Conservation (phyloP, 2,113 vertebrate genomes). For the Anguilla japonica region DNA sequence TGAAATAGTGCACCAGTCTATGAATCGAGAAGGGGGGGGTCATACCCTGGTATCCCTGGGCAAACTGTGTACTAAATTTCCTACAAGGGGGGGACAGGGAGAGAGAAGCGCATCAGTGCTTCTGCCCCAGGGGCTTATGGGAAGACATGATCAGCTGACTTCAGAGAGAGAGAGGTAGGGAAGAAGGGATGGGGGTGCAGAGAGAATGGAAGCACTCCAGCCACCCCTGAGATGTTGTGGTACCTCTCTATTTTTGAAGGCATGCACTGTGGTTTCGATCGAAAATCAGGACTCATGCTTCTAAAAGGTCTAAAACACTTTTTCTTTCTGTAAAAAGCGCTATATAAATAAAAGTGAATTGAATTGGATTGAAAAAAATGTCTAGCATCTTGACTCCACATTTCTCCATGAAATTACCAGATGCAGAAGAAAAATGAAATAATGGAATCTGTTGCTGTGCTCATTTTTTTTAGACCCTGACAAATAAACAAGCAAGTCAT, state of each 20-base stretch:
- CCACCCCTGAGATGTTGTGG: neutral
- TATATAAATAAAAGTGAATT: no score
- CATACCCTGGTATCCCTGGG: constrained; percentile 56
- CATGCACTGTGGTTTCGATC: neutral
- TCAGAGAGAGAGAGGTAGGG: neutral
- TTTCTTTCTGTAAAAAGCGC: no score
- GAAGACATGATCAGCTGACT: constrained; percentile 14
- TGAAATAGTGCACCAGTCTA: constrained; percentile 70
- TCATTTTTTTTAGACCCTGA: no score
- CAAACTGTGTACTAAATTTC: constrained; percentile 53
- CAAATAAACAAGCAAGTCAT: no score
- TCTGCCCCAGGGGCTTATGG: constrained; percentile 36
- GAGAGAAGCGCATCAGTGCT: constrained; percentile 51
- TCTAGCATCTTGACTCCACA: neutral
- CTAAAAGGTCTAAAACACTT: no score
- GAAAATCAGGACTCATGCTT: neutral
- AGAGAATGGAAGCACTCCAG: neutral
- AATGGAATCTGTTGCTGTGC: neutral
- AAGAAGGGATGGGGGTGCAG: neutral
- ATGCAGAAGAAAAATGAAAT: neutral
- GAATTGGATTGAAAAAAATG: no score
- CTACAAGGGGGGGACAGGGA: constrained; percentile 46
- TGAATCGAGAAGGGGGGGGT: constrained; percentile 47
- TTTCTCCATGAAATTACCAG: neutral
- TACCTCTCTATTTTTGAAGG: neutral